phyloP scores from a whole-genome alignment of 2,797 vertebrate genomes.

The Sebastes itinus region DNA sequence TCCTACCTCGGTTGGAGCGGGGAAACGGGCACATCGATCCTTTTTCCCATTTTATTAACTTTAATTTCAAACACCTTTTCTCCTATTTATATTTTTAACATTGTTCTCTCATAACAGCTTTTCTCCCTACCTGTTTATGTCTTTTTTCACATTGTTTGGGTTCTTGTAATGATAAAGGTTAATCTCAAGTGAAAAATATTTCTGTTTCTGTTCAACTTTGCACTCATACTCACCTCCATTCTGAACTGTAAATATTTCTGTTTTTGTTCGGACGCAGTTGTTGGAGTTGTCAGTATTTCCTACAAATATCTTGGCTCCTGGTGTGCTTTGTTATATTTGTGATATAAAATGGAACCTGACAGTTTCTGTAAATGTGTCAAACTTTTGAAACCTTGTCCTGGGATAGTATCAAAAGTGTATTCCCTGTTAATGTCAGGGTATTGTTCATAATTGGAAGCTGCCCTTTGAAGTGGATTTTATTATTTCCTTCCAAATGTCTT shows the following conservation, averaged over 20 bases:
- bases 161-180: conserved; percentile 28
- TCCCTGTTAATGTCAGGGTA: background rate
- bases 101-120: conserved; percentile 17
- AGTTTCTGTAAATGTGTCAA: conserved; percentile 2
- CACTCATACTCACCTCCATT: background rate
- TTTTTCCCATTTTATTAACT: background rate
- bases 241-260: background rate
- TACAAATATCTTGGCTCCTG: conserved; percentile 14
- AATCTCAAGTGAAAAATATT: background rate
- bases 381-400: background rate
- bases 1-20: conserved; percentile 6
- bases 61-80: conserved; percentile 5
- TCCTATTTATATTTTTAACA: background rate
- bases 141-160: background rate
- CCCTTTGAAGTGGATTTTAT: background rate
- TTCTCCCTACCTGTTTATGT: background rate
- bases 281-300: background rate
- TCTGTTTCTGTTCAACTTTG: no score
- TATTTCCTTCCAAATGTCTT: background rate
- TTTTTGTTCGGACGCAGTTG: background rate
- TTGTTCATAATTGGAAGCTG: conserved; percentile 24
- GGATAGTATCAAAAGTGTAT: background rate
- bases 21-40: background rate
- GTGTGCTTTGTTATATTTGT: conserved; percentile 11
- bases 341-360: background rate